Evolutionary conservation across 1,140 invertebrate species (phyloP).

Genomic region (Calycopis cecrops): DNA sequence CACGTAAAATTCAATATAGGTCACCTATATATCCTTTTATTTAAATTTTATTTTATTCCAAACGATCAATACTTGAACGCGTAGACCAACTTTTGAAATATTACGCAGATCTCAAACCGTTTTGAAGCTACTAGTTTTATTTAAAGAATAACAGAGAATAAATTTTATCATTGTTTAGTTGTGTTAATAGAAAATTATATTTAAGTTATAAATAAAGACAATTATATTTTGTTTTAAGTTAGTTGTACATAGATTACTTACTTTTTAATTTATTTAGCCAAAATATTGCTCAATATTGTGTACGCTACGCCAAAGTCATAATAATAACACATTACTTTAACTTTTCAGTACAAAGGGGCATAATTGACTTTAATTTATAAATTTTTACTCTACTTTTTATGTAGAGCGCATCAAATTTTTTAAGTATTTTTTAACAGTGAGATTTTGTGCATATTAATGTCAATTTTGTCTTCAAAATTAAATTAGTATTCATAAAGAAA

Average conservation of each 20-base stretch:
- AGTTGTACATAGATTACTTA: constrained; percentile 59
- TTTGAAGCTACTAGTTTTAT: constrained; percentile 69
- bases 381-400: neutral
- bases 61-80: neutral
- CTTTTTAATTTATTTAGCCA: constrained; percentile 67
- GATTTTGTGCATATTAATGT: constrained; percentile 2
- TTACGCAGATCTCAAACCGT: constrained; percentile 59
- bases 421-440: neutral
- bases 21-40: no score
- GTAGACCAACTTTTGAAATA: constrained; percentile 30
- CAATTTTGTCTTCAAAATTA: neutral
- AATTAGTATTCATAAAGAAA: neutral
- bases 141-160: constrained; percentile 29
- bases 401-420: neutral
- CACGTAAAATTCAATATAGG: constrained; percentile 1
- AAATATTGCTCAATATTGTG: constrained; percentile 72
- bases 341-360: constrained; percentile 66
- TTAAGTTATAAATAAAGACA: constrained; percentile 59
- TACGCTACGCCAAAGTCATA: constrained; percentile 73
- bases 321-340: constrained; percentile 56
- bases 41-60: no score
- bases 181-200: constrained; percentile 21
- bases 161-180: constrained; percentile 19
- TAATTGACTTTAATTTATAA: constrained; percentile 34
- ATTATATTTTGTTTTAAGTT: constrained; percentile 49